These are phyloP conservation scores for Lichenostomus cassidix DNA, from an alignment of 2,113 vertebrate genomes.

Conservation along the genomic window DNA sequence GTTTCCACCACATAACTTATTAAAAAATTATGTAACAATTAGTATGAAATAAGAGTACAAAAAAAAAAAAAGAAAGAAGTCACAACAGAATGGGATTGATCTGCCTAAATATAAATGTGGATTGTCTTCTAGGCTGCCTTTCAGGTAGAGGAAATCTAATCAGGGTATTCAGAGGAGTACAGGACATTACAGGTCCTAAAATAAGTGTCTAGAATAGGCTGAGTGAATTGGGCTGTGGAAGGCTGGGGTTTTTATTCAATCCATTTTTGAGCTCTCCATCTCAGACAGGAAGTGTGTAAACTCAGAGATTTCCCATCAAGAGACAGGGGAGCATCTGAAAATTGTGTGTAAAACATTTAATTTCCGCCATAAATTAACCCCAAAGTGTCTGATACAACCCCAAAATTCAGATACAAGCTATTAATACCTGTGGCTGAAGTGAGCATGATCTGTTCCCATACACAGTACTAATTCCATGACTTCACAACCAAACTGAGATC, in stretches of 20 bases:
- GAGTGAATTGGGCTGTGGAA: neutral
- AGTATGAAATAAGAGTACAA: neutral
- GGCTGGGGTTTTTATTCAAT: neutral
- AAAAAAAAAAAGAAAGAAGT: neutral
- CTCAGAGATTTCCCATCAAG: neutral
- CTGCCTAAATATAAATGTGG: neutral
- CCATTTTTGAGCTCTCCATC: neutral
- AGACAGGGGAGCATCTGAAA: neutral
- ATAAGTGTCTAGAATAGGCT: neutral
- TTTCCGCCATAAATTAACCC: rapidly evolving
- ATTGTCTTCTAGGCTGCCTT: neutral
- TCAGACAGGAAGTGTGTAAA: neutral
- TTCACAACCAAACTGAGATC: neutral
- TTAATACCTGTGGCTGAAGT: neutral
- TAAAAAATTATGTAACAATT: neutral
- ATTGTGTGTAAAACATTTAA: rapidly evolving
- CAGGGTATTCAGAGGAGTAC: neutral
- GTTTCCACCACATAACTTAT: neutral
- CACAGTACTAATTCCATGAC: no score
- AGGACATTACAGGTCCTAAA: neutral
- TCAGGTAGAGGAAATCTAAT: neutral
- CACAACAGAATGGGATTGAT: neutral
- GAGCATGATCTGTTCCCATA: neutral
- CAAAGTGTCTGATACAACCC: neutral
- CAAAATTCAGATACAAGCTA: neutral